Conservation (phyloP, 2,113 vertebrate genomes). For the Chlorodrepanis virens region DNA sequence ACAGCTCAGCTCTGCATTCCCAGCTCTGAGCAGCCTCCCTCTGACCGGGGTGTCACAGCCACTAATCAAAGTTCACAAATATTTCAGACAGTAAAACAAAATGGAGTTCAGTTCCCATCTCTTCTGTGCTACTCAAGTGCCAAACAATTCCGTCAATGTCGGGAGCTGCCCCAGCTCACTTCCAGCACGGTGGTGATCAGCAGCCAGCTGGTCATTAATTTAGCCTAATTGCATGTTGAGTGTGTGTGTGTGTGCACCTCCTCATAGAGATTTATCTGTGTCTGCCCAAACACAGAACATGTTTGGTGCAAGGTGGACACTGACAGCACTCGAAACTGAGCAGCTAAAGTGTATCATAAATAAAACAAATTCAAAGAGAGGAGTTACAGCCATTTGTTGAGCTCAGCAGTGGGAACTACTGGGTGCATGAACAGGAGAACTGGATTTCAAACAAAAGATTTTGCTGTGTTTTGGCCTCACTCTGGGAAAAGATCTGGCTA, state of each 20-base stretch:
- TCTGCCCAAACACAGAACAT: neutral
- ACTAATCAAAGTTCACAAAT: neutral
- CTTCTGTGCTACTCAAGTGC: neutral
- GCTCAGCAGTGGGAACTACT: neutral
- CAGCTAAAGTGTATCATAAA: neutral
- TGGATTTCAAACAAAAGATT: neutral
- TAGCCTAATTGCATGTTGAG: neutral
- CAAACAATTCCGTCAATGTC: fast-evolving
- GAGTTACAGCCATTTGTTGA: neutral
- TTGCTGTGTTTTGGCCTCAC: neutral
- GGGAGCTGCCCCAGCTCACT: neutral
- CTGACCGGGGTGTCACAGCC: fast-evolving
- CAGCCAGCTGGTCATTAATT: neutral
- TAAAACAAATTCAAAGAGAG: neutral
- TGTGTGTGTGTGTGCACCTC: neutral
- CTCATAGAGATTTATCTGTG: neutral
- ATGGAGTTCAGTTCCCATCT: fast-evolving
- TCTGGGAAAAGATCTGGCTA: neutral
- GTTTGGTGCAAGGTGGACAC: neutral
- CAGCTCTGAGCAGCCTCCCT: neutral
- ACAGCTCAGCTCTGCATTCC: neutral
- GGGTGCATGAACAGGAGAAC: neutral
- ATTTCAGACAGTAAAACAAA: neutral
- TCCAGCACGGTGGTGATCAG: fast-evolving
- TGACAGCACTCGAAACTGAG: neutral